Evolutionary conservation across 1,140 invertebrate genomes (phyloP).

Genomic region (Telenomus remus): DNA sequence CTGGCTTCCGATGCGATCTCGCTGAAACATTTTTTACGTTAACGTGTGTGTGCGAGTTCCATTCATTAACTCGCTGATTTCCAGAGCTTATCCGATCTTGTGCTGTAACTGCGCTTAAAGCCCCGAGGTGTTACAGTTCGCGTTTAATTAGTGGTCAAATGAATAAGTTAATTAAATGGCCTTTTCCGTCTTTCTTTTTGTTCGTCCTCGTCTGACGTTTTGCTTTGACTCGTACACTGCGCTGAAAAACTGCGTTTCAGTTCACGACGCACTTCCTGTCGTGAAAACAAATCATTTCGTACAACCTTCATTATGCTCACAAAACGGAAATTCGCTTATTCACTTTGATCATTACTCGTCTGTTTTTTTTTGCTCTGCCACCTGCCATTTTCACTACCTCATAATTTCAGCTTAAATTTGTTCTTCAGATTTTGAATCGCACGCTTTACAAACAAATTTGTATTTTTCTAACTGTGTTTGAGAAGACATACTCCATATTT

Average conservation of each 20-base stretch:
- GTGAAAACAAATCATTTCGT: conserved; percentile 29
- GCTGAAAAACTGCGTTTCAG: conserved; percentile 7
- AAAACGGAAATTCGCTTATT: conserved; percentile 24
- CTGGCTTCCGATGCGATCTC: conserved; percentile 45
- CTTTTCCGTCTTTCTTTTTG: conserved; percentile 8
- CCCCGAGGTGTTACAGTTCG: conserved; percentile 71
- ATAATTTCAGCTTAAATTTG: too few relatives aligned
- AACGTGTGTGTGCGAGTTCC: conserved; percentile 48
- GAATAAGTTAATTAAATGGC: conserved; percentile 73
- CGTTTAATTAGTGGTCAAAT: conserved; percentile 72
- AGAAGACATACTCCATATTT: too few relatives aligned
- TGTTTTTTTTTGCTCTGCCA: not conserved
- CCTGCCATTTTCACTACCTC: too few relatives aligned
- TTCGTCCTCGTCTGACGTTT: not conserved
- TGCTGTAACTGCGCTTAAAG: conserved; percentile 59
- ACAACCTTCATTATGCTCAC: conserved; percentile 15
- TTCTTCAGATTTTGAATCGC: too few relatives aligned
- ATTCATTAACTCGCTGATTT: conserved; percentile 69
- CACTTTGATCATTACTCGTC: conserved; percentile 13
- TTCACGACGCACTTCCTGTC: conserved; percentile 25
- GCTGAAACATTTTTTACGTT: conserved; percentile 47
- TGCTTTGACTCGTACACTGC: not conserved
- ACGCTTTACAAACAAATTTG: too few relatives aligned
- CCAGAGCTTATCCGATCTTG: conserved; percentile 67
- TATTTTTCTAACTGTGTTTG: too few relatives aligned